Evolutionary conservation across 2,888 invertebrate species (phyloP).

Genomic region (Chesias legatella): DNA sequence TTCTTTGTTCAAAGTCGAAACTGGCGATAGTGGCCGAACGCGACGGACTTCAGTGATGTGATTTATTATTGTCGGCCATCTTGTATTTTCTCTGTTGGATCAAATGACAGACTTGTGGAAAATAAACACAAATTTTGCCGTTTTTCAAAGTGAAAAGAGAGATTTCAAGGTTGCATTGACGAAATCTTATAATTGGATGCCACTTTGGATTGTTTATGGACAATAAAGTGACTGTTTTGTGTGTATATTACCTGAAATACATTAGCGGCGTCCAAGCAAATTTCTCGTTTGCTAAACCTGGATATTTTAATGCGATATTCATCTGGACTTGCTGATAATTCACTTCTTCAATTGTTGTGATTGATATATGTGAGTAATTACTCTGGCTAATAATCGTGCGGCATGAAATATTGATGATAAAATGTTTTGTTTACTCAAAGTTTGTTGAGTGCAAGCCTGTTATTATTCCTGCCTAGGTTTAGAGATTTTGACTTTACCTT

Average conservation of each 20-base stretch:
- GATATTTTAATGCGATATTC: neutral
- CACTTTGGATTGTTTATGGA: conserved; percentile 12
- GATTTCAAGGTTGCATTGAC: conserved; percentile 5
- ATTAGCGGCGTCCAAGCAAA: conserved; percentile 14
- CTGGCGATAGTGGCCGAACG: conserved; percentile 16
- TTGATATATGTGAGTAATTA: no score
- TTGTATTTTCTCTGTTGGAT: conserved; percentile 55
- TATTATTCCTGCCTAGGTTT: no score
- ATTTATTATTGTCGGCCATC: conserved; percentile 60
- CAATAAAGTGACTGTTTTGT: conserved; percentile 4
- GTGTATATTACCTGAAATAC: conserved; percentile 10
- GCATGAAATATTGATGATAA: no score
- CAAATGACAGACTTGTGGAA: conserved; percentile 53
- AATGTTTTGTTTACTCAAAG: no score
- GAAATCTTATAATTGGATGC: neutral
- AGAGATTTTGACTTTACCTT: no score
- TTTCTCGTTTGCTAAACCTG: conserved; percentile 6
- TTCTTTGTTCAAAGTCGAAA: conserved; percentile 12
- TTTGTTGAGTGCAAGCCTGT: no score
- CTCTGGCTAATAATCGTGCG: no score
- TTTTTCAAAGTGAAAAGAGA: conserved; percentile 17
- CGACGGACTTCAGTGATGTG: conserved; percentile 33
- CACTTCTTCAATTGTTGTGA: no score
- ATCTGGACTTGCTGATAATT: neutral
- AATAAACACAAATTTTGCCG: conserved; percentile 40